Evolutionary conservation across 2,888 invertebrate genomes (phyloP), one percentile per base, ranked within the genome.

Genomic region (Metacarcinus magister): DNA sequence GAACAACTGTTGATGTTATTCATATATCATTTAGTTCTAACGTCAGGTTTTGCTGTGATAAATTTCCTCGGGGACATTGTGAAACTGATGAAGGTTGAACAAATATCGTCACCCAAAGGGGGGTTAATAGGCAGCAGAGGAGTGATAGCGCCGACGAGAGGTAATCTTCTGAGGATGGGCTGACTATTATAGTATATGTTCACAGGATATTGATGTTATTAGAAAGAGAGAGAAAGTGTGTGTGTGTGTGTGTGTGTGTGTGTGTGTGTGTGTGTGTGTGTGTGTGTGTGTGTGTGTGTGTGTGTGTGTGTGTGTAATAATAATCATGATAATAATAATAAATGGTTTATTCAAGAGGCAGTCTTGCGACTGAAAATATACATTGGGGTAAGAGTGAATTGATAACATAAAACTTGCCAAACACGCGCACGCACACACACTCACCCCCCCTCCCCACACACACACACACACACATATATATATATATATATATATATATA

Each of bases 141-240:
- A 8, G 75, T 23, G 75, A 75, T 75, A 60, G 60, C 2, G 19
- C 60, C 60, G 2, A 23, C 60, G 75, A n/a, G n/a, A n/a, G 75
- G 75, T n/a, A 75, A 23, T 23, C 75, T n/a, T 75, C 28, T 23
- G 28, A 75, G 23, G 75, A n/a, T 75, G 67, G 75, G 23, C 75
- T 75, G 75, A 23, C 75, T n/a, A n/a, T n/a, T n/a, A n/a, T 75
- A 75, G n/a, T 75, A 75, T n/a, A 75, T 75, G 28, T 75, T 75
- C 23, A 23, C n/a, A n/a, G 5, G 8, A 23, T 23, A n/a, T n/a
- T n/a, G n/a, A 23, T 23, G n/a, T 75, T 75, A 75, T 75, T 23
- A 75, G 75, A 16, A n/a, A 75, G 75, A 75, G 75, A 75, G 75
- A 75, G 75, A 75, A n/a, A 67, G 67, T 23, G 67, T 23, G 67